Evolutionary conservation across 2,113 vertebrate genomes (phyloP).

Genomic region (Copsychus sechellarum): DNA sequence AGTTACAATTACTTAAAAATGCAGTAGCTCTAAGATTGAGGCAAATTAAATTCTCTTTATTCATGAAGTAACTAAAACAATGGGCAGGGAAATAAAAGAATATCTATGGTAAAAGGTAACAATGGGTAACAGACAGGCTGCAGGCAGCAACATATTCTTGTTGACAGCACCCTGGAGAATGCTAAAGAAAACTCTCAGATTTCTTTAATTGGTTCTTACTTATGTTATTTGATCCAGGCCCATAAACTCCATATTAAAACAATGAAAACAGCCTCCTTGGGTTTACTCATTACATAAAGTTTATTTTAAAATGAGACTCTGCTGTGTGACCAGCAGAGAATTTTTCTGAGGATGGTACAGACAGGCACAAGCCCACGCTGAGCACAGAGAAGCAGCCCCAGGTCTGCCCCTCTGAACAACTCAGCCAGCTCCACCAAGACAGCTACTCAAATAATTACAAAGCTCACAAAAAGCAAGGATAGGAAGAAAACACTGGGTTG

Average conservation of each 20-base stretch:
- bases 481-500: background rate
- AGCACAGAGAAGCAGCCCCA: background rate
- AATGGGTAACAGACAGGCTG: background rate
- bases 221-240: background rate
- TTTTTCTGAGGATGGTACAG: background rate
- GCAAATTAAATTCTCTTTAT: conserved; percentile 37
- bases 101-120: background rate
- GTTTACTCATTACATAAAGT: background rate
- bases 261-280: background rate
- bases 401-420: background rate
- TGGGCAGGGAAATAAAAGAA: conserved; percentile 6
- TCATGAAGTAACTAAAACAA: conserved; percentile 40
- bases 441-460: background rate
- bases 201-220: conserved; percentile 19
- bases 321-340: background rate
- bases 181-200: background rate
- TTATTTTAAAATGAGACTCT: background rate
- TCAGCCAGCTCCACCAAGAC: background rate
- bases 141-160: background rate
- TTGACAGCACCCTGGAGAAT: background rate
- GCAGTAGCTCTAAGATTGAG: background rate
- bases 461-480: background rate
- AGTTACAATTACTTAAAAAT: conserved; percentile 50
- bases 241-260: background rate
- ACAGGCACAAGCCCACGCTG: background rate